Conservation (phyloP, 2,113 vertebrate species). For the Argyrosomus japonicus region DNA sequence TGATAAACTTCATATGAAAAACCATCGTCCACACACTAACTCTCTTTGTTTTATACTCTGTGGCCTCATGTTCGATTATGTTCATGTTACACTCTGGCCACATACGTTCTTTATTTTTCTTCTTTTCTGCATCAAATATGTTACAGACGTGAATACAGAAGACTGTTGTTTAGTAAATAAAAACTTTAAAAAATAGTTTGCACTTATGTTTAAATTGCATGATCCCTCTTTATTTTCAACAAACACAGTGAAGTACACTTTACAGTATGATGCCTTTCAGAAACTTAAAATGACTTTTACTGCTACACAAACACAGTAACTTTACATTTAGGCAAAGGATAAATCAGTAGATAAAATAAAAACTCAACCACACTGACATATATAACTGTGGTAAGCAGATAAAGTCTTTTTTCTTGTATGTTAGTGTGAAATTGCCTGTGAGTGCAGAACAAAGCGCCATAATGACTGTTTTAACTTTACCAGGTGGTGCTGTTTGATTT, state of each 20-base stretch:
- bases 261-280: neutral
- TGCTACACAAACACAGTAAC: neutral
- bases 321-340: neutral
- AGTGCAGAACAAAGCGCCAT: neutral
- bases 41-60: neutral
- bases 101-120: neutral
- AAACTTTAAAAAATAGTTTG: constrained; percentile 1
- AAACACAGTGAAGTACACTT: neutral
- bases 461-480: constrained; percentile 1
- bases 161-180: constrained; percentile 14
- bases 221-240: neutral
- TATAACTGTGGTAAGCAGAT: neutral
- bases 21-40: too few species aligned
- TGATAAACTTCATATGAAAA: neutral
- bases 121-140: constrained; percentile 20
- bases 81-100: neutral
- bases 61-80: neutral
- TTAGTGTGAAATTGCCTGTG: neutral
- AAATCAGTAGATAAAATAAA: neutral
- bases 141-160: constrained; percentile 25
- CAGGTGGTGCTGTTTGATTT: constrained; percentile 40
- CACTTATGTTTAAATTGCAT: neutral
- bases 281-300: neutral
- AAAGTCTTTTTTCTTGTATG: neutral
- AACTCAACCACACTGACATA: neutral